Base-by-base conservation (phyloP, 2,113 vertebrate species). In the Echinops telfairi region DNA sequence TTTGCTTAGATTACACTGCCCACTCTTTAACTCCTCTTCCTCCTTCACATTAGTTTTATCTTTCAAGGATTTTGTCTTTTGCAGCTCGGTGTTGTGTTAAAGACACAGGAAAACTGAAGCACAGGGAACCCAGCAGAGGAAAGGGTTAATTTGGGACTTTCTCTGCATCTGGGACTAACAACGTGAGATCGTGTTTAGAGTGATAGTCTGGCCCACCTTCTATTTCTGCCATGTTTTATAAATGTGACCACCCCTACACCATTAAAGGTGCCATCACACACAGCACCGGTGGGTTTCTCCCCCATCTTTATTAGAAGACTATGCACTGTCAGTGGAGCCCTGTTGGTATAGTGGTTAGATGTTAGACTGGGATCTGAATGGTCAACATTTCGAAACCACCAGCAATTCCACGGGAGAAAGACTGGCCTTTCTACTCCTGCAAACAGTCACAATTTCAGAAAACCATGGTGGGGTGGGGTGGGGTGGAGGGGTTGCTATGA, bases 11-110 rank as follows among this genome's bases (percentile, higher is more conserved):
- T 90, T 62, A 84, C 62, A 14, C 33, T 85, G 22, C 40, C 20
- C n/a, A 62, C 22, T 53, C 47, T 76, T 89, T 83, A 16, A 27
- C 17, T 40, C 2, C 25, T 14, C 27, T 71, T 53, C 47, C 12
- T 53, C 47, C 47, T 53, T 53, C 47, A 53, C 9, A 53, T 89
- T 94, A 87, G 79, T 53, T 85, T 83, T 88, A 17, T 90, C 66
- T 88, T 88, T 90, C 27, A 92, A 25, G 22, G 20, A 36, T 77
- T 84, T 94, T 36, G 71, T 81, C 33, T 91, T 91, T 92, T 60
- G 19, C 12, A 31, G 23, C 33, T 82, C 4, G 25, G 4, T 11
- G 43, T 27, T 94, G 83, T 70, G 31, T 71, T 93, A 36, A 73
- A 91, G 77, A 87, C n/a, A 19, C 23, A 53, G 31, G 27, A 87